phyloP scores from a whole-genome alignment of 2,797 vertebrate species.

The Myotis findleyi region DNA sequence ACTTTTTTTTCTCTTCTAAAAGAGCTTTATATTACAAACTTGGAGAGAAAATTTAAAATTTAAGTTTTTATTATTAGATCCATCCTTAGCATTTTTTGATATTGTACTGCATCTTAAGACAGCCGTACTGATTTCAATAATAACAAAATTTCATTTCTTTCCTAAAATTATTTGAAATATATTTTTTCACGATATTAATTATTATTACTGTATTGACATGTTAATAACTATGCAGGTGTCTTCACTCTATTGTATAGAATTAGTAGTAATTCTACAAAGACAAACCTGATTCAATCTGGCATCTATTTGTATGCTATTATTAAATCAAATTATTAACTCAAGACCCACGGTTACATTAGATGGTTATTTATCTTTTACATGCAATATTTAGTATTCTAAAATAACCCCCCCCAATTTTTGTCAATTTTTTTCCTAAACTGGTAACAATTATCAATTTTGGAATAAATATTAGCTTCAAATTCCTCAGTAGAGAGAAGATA shows the following conservation, averaged over 20 bases:
- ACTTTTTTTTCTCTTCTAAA: background rate
- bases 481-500: background rate
- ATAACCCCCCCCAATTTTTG: background rate
- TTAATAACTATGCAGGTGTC: background rate
- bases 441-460: background rate
- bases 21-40: slow-evolving; percentile 23
- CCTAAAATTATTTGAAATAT: slow-evolving; percentile 47
- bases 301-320: background rate
- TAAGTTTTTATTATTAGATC: background rate
- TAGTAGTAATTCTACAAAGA: background rate
- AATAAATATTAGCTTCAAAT: background rate
- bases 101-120: background rate
- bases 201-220: background rate
- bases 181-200: background rate
- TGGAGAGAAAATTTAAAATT: slow-evolving; percentile 18
- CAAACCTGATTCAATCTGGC: background rate
- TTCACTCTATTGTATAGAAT: background rate
- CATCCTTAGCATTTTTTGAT: slow-evolving; percentile 22
- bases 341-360: background rate
- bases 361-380: background rate
- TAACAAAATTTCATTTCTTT: background rate
- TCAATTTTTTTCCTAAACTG: background rate
- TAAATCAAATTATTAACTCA: background rate
- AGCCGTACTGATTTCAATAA: background rate
- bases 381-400: background rate